Evolutionary conservation across 2,113 vertebrate species (phyloP).

Genomic region (Leucosticte australis): DNA sequence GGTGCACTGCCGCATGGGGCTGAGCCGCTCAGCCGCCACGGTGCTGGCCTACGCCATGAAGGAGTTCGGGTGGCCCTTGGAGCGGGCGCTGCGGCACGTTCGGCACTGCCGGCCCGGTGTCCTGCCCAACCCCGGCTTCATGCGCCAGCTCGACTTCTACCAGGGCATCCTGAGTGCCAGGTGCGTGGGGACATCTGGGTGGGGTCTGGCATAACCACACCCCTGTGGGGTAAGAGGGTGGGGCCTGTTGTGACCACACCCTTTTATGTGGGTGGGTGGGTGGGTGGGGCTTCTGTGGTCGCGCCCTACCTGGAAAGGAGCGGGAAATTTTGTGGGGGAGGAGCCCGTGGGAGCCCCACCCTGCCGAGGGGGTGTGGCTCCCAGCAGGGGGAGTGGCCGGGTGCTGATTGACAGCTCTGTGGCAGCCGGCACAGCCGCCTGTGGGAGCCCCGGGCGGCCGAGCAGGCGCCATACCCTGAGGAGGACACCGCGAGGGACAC

Average conservation of each 20-base stretch:
- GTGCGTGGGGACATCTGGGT: slow-evolving; percentile 46
- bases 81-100: slow-evolving; percentile 79
- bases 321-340: not conserved
- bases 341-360: not conserved
- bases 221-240: fast-evolving
- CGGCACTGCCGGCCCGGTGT: slow-evolving; percentile 79
- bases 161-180: slow-evolving; percentile 91
- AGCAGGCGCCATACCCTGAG: not conserved
- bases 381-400: not conserved
- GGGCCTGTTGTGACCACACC: fast-evolving
- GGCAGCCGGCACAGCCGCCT: slow-evolving; percentile 72
- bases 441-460: slow-evolving; percentile 56
- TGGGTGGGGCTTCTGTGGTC: not conserved
- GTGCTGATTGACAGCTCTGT: not conserved
- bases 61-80: slow-evolving; percentile 85
- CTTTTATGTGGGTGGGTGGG: fast-evolving
- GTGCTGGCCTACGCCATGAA: slow-evolving; percentile 95
- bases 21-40: slow-evolving; percentile 91
- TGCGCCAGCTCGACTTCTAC: slow-evolving; percentile 91
- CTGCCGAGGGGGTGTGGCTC: not conserved
- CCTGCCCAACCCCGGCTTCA: slow-evolving; percentile 90
- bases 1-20: slow-evolving; percentile 96
- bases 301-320: fast-evolving
- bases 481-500: fast-evolving
- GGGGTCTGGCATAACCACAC: not conserved